Evolutionary conservation across 2,888 invertebrate species (phyloP), one percentile per base, ranked within the genome.

Genomic region (Oscheius sp.): DNA sequence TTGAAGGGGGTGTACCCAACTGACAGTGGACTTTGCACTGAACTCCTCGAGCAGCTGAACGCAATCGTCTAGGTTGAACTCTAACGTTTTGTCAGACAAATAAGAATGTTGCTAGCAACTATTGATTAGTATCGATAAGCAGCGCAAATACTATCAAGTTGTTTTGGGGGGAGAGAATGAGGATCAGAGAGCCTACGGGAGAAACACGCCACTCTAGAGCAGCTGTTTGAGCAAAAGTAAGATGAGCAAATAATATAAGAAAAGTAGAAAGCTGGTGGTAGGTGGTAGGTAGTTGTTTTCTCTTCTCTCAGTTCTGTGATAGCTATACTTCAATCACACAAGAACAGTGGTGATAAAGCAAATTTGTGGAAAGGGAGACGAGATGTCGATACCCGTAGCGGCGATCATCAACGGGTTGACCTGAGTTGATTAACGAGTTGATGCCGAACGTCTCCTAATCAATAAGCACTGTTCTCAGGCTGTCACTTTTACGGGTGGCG

Each of bases 341-440:
- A 53, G 53, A 10, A 53, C 0, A 21, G 10, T 4, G 29, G 29
- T 7, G 29, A 29, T n/a, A 53, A 53, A 53, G 29, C 53, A 21
- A 29, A 53, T 53, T 42, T 42, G 42, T 3, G 7, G 7, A 42
- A 7, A 42, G 42, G 7, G 7, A 42, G 42, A 42, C 42, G 42
- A 10, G 53, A n/a, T 53, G 53, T 53, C 53, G 53, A 53, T 53
- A n/a, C 53, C n/a, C 53, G 29, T 53, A 42, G 10, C 59, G 59
- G 35, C 59, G 13, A 60, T 60, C 59, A 60, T 35, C 37, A 60
- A 32, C 42, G 59, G 35, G 4, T 35, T 65, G 65, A 65, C 65
- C 68, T 55, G 42, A n/a, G 55, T 68, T 68, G 68, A 68, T 68
- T 68, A 68, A 68, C 68, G 68, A 68, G 68, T 68, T 68, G 63